Percentiles rank a stretch among this genome's conserved stretches.
phyloP scores from a whole-genome alignment of 2,113 vertebrate genomes.

The Hiodon alosoides region DNA sequence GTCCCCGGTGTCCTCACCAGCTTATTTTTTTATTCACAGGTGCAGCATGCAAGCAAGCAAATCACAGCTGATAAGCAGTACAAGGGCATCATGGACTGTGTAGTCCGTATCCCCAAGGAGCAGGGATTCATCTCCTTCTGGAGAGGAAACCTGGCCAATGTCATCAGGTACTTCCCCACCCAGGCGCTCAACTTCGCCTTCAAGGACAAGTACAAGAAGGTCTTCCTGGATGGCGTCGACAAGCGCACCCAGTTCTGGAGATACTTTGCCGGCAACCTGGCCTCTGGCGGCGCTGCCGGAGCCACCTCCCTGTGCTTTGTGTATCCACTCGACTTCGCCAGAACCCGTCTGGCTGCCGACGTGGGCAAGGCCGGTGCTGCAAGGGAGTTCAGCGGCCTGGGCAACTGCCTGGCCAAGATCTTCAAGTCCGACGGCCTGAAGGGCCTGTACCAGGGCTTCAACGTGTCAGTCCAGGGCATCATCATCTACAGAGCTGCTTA shows the following conservation, averaged over 20 bases:
- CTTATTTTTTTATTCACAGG: slow-evolving; percentile 45
- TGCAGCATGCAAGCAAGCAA: slow-evolving; percentile 86
- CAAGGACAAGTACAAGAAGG: slow-evolving; percentile 87
- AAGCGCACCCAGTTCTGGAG: slow-evolving; percentile 82
- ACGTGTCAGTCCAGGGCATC: slow-evolving; percentile 87
- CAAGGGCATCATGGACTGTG: slow-evolving; percentile 82
- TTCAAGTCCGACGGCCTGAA: slow-evolving; percentile 67
- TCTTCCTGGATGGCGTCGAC: slow-evolving; percentile 81
- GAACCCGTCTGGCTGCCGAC: slow-evolving; percentile 77
- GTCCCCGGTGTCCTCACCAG: neutral
- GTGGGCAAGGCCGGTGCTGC: slow-evolving; percentile 68
- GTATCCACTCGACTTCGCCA: slow-evolving; percentile 81
- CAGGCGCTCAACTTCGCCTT: slow-evolving; percentile 89
- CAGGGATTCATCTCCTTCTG: slow-evolving; percentile 82
- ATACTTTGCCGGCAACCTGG: slow-evolving; percentile 84
- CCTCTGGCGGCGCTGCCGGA: slow-evolving; percentile 75
- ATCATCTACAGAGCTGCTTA: slow-evolving; percentile 94
- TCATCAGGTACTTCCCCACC: slow-evolving; percentile 85
- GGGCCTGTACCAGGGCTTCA: slow-evolving; percentile 81
- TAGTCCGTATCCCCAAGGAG: slow-evolving; percentile 80
- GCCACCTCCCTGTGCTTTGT: slow-evolving; percentile 83
- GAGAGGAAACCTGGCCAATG: slow-evolving; percentile 86
- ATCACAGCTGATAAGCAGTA: slow-evolving; percentile 76
- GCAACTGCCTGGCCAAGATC: slow-evolving; percentile 75
- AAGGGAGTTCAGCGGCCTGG: slow-evolving; percentile 75